Evolutionary conservation across 2,797 vertebrate species (phyloP).

Genomic region (Sparidentex hasta): DNA sequence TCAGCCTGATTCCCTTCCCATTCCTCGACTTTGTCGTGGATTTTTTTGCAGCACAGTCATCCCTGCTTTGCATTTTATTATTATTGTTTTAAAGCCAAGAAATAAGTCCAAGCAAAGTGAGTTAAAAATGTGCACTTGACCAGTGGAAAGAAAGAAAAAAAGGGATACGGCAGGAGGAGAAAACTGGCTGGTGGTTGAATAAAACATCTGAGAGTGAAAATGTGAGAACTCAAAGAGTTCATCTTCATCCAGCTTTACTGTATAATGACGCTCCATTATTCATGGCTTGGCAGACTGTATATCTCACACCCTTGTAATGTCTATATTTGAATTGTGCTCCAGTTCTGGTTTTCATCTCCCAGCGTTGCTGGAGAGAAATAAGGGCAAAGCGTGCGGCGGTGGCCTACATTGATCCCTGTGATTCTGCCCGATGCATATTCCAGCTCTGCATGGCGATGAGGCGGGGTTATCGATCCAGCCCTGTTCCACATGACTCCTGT

Average conservation of each 20-base stretch:
- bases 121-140: neutral
- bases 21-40: neutral
- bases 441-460: constrained; percentile 67
- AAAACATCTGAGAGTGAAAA: constrained; percentile 58
- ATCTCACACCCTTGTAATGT: constrained; percentile 11
- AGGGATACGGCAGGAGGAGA: neutral
- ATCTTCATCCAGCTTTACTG: constrained; percentile 29
- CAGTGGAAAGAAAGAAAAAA: neutral
- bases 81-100: too few species aligned
- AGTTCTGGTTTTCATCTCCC: neutral
- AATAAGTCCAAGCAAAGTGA: constrained; percentile 24
- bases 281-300: constrained; percentile 23
- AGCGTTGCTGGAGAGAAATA: constrained; percentile 37
- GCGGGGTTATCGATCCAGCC: constrained; percentile 70
- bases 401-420: constrained; percentile 56
- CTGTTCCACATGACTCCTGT: constrained; percentile 52
- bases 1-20: too few species aligned
- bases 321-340: constrained; percentile 50
- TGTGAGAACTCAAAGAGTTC: constrained; percentile 18
- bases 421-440: constrained; percentile 51
- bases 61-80: neutral
- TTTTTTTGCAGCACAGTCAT: constrained; percentile 1
- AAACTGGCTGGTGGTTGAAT: constrained; percentile 44
- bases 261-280: constrained; percentile 58
- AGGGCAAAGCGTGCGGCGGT: constrained; percentile 35